Conservation (phyloP, 2,888 invertebrate genomes). For the Spodoptera picta region DNA sequence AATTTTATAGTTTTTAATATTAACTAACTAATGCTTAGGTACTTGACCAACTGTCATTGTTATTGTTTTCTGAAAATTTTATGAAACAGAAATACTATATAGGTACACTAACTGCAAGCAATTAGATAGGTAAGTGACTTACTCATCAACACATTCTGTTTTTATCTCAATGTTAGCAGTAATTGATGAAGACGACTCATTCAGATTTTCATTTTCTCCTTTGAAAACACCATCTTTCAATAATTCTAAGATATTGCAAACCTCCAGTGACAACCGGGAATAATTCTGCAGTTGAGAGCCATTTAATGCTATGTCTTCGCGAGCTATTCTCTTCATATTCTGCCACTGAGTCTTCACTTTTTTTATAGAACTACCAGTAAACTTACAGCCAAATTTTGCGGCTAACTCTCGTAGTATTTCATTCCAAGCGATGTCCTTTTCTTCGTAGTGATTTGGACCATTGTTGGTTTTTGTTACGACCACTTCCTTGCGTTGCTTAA, state of each 20-base stretch:
- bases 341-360: slow-evolving; percentile 87
- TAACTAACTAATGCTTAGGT: too few species aligned
- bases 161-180: slow-evolving; percentile 80
- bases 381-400: slow-evolving; percentile 79
- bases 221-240: slow-evolving; percentile 74
- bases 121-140: slow-evolving; percentile 54
- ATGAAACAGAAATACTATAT: too few species aligned
- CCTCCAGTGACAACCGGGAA: slow-evolving; percentile 77
- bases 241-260: slow-evolving; percentile 78
- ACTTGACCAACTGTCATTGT: too few species aligned
- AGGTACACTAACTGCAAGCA: too few species aligned
- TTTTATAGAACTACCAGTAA: slow-evolving; percentile 78
- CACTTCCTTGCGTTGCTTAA: slow-evolving; percentile 79
- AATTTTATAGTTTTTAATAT: too few species aligned
- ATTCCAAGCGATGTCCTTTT: slow-evolving; percentile 84
- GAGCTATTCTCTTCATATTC: slow-evolving; percentile 85
- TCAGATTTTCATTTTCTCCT: slow-evolving; percentile 67
- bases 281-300: slow-evolving; percentile 73
- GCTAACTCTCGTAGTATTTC: slow-evolving; percentile 77
- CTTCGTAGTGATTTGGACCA: slow-evolving; percentile 82
- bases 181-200: slow-evolving; percentile 64
- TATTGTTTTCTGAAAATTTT: too few species aligned
- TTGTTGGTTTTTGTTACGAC: slow-evolving; percentile 81
- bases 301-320: slow-evolving; percentile 77
- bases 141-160: slow-evolving; percentile 84